Evolutionary conservation across 1,140 invertebrate genomes (phyloP), one percentile per base, ranked within the genome.

Genomic region (Saccostrea echinata): DNA sequence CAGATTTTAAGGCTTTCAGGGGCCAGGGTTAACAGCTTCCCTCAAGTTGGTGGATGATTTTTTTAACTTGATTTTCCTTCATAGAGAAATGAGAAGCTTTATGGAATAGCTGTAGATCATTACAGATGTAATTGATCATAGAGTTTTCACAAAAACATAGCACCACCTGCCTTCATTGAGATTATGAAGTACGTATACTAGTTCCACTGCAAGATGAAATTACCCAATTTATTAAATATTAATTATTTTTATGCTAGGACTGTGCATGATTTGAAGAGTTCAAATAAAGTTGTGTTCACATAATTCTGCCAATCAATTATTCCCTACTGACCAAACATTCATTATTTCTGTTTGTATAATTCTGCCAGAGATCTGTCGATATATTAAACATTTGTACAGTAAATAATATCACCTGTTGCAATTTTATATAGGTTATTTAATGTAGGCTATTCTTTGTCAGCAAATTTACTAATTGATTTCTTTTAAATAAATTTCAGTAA

Each of bases 361-460:
- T n/a, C 24, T 64, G 57, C 57, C 24, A 24, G 55, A 64, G 18
- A 64, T n/a, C 57, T n/a, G 24, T n/a, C 57, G 21, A 43, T 43
- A 43, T 6, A 43, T 43, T 3, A 64, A 64, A 21, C 24, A 24
- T 64, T 9, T 64, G 57, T n/a, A n/a, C n/a, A n/a, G n/a, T 64
- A 64, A 64, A 64, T 24, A 64, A 3, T 64, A 76, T 27, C 68
- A 76, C 68, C 68, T 76, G 68, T 76, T 76, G 68, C 68, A 11
- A 24, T 64, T 64, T 64, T 64, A 76, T 9, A 27, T 33, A 43
- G 43, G 30, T 12, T 30, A 18, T 33, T 76, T 76, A 9, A 76
- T 76, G 8, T 16, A 12, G 16, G 68, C 9, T 30, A 76, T 30
- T 27, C 27, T 0, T 16, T 76, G 13, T 30, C 68, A 76, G 68